Evolutionary conservation across 2,797 vertebrate species (phyloP).

Genomic region (Decapterus maruadsi): DNA sequence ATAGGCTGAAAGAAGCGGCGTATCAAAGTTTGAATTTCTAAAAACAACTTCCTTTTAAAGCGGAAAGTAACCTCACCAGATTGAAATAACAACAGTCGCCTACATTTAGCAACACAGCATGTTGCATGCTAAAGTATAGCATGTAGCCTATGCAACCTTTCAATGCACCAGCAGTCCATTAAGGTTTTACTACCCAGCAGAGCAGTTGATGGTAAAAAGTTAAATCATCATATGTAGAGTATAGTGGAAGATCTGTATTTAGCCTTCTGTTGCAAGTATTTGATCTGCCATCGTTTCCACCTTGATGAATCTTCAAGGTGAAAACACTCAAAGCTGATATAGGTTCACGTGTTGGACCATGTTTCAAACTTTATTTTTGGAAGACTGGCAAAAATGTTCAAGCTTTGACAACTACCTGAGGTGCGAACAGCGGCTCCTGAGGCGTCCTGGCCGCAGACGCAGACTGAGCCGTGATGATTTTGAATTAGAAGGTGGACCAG

Average conservation of each 20-base stretch:
- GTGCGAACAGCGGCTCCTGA: slow-evolving; percentile 18
- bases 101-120: not conserved
- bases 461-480: slow-evolving; percentile 33
- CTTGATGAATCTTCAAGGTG: slow-evolving; percentile 8
- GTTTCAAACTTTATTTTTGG: slow-evolving; percentile 30
- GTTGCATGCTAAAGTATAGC: not conserved
- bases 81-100: not conserved
- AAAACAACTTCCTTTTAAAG: not conserved
- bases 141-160: not conserved
- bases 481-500: slow-evolving; percentile 55
- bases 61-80: not conserved
- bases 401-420: slow-evolving; percentile 15
- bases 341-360: slow-evolving; percentile 19
- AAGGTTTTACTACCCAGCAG: not conserved
- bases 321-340: slow-evolving; percentile 12
- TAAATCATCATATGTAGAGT: slow-evolving; percentile 5
- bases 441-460: slow-evolving; percentile 20
- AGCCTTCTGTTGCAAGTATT: not conserved
- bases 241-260: not conserved
- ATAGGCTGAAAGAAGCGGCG: no score
- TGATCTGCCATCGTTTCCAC: not conserved
- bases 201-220: not conserved
- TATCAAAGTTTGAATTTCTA: not conserved
- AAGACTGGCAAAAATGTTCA: slow-evolving; percentile 17
- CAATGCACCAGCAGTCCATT: not conserved